Evolutionary conservation across 2,888 invertebrate species (phyloP).

Genomic region (Eremobia ochroleuca): DNA sequence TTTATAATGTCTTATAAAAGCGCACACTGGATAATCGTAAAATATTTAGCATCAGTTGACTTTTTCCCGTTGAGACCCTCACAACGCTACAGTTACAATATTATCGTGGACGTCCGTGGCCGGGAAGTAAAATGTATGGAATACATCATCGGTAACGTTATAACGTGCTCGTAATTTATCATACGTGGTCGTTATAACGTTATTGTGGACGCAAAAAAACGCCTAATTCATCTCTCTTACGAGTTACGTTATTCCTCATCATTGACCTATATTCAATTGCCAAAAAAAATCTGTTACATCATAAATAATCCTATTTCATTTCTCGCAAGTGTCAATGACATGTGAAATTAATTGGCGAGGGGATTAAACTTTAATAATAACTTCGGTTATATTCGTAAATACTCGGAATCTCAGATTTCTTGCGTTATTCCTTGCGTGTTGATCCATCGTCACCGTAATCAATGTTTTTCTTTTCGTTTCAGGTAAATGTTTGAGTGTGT

Average conservation of each 20-base stretch:
- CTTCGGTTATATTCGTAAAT: constrained; percentile 28
- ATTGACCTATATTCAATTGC: constrained; percentile 5
- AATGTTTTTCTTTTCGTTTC: constrained; percentile 53
- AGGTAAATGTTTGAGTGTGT: constrained; percentile 48
- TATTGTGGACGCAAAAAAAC: not conserved
- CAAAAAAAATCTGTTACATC: constrained; percentile 3
- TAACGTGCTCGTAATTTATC: not conserved
- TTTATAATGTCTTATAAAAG: not conserved
- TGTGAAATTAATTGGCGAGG: constrained; percentile 16
- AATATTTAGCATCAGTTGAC: too few relatives aligned
- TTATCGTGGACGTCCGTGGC: not conserved
- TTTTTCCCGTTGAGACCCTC: too few relatives aligned
- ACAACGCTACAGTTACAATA: too few relatives aligned
- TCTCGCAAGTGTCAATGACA: constrained; percentile 18
- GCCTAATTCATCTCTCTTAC: not conserved
- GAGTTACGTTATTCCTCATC: not conserved
- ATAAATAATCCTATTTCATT: constrained; percentile 23
- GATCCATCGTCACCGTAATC: constrained; percentile 40
- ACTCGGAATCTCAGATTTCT: constrained; percentile 47
- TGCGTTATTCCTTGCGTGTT: constrained; percentile 41
- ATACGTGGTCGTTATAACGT: not conserved
- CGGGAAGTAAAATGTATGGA: too few relatives aligned
- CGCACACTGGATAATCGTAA: too few relatives aligned
- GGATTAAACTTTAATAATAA: constrained; percentile 14
- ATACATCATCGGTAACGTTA: not conserved